A percentile compares a stretch with the other conserved stretches of the same genome.
Evolutionary conservation across 2,113 vertebrate genomes (phyloP).

Genomic region (Callochromis pleurospilus): DNA sequence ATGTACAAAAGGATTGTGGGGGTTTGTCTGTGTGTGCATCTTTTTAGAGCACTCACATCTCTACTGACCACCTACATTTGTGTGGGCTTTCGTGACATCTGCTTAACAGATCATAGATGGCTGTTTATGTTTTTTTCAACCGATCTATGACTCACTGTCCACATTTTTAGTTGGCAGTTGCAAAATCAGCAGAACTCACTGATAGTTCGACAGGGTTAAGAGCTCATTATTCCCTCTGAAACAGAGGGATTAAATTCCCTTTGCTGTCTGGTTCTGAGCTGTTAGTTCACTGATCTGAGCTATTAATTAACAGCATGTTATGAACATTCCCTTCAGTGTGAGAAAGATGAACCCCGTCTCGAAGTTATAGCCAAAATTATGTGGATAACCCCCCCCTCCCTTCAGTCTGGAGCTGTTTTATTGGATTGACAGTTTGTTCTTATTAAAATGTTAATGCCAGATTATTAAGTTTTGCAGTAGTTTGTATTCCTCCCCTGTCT

Average conservation of each 20-base stretch:
- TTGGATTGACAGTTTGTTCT: background rate
- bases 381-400: accelerated
- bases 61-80: background rate
- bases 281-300: background rate
- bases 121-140: conserved; percentile 14
- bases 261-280: background rate
- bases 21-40: background rate
- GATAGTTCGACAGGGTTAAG: background rate
- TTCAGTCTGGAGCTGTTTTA: background rate
- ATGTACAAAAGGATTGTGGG: background rate
- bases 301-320: background rate
- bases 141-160: conserved; percentile 10
- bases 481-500: background rate
- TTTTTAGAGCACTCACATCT: background rate
- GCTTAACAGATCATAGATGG: conserved; percentile 22
- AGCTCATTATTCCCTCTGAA: background rate
- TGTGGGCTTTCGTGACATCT: conserved; percentile 10
- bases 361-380: background rate
- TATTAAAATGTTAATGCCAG: background rate
- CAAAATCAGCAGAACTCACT: conserved; percentile 1
- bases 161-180: background rate
- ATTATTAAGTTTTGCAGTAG: background rate
- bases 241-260: background rate
- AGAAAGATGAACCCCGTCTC: background rate
- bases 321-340: background rate